A percentile compares a stretch with the other conserved stretches of the same genome.
These are phyloP conservation scores for Ranitomeya imitator DNA, from an alignment of 2,113 vertebrate genomes.

Conservation along the genomic window DNA sequence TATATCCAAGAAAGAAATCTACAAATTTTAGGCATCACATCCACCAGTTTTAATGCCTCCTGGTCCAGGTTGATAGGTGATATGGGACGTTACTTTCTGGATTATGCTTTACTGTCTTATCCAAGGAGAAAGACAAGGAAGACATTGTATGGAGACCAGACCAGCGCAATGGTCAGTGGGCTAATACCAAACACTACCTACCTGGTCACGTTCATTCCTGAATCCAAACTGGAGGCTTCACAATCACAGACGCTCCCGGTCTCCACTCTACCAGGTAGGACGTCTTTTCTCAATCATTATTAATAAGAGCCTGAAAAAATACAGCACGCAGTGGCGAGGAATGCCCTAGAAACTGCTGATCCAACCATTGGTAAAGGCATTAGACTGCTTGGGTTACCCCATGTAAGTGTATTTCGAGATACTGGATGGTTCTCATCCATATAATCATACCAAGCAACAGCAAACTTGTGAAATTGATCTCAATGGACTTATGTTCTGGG, in stretches of 20 bases:
- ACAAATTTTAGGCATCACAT: not conserved
- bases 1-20: constrained; percentile 2
- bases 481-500: too few species aligned
- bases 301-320: not conserved
- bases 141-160: constrained; percentile 74
- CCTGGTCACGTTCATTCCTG: constrained; percentile 77
- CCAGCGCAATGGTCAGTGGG: constrained; percentile 68
- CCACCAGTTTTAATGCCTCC: constrained; percentile 61
- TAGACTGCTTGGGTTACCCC: not conserved
- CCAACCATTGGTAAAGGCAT: not conserved
- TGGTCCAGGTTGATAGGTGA: constrained; percentile 79
- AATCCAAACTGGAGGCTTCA: constrained; percentile 76
- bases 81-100: constrained; percentile 78
- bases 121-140: constrained; percentile 64
- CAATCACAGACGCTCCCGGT: constrained; percentile 77
- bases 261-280: constrained; percentile 81
- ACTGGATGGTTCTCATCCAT: not conserved
- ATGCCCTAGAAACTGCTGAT: not conserved
- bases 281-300: not conserved
- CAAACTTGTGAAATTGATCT: not conserved
- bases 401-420: not conserved
- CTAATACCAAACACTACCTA: constrained; percentile 84
- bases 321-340: not conserved
- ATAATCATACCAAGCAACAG: not conserved
- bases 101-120: constrained; percentile 63